Percentiles rank a stretch among this genome's conserved stretches.
These are phyloP conservation scores for Sinocyclocheilus rhinocerous DNA, from an alignment of 2,113 vertebrate species.

Conservation along the genomic window DNA sequence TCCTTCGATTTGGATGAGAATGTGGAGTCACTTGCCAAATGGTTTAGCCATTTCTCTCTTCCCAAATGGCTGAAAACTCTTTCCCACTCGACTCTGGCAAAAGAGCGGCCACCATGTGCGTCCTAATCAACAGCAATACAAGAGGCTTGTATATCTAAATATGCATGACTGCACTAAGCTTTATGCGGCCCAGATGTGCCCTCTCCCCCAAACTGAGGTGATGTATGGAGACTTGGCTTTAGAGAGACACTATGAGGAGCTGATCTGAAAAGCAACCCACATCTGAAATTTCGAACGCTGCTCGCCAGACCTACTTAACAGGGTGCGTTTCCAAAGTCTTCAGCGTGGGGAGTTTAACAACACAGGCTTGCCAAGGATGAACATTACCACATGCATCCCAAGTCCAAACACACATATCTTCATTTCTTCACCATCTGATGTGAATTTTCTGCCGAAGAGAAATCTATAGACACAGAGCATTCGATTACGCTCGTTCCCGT, in stretches of 20 bases:
- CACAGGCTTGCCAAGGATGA: constrained; percentile 27
- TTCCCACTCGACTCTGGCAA: constrained; percentile 59
- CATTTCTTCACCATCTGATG: constrained; percentile 13
- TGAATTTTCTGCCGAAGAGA: constrained; percentile 15
- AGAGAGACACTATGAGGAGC: constrained; percentile 67
- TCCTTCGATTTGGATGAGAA: constrained; percentile 59
- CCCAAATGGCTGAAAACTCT: constrained; percentile 61
- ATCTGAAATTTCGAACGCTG: constrained; percentile 68
- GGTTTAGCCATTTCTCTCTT: constrained; percentile 62
- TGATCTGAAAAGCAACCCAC: constrained; percentile 75
- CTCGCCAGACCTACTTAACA: constrained; percentile 68
- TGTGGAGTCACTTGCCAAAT: constrained; percentile 57
- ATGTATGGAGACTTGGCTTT: constrained; percentile 73
- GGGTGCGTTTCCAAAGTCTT: constrained; percentile 67
- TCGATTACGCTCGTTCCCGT: constrained; percentile 10
- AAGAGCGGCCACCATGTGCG: constrained; percentile 52
- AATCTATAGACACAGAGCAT: constrained; percentile 8
- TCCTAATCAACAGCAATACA: constrained; percentile 63
- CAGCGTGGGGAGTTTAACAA: constrained; percentile 55
- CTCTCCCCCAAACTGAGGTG: constrained; percentile 63
- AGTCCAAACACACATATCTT: constrained; percentile 13
- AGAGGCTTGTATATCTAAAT: constrained; percentile 67
- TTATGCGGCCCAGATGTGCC: constrained; percentile 72
- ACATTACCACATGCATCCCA: background rate
- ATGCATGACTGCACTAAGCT: constrained; percentile 67